These are phyloP conservation scores for Cranoglanis bouderius DNA, from an alignment of 2,113 vertebrate genomes.

Conservation along the genomic window DNA sequence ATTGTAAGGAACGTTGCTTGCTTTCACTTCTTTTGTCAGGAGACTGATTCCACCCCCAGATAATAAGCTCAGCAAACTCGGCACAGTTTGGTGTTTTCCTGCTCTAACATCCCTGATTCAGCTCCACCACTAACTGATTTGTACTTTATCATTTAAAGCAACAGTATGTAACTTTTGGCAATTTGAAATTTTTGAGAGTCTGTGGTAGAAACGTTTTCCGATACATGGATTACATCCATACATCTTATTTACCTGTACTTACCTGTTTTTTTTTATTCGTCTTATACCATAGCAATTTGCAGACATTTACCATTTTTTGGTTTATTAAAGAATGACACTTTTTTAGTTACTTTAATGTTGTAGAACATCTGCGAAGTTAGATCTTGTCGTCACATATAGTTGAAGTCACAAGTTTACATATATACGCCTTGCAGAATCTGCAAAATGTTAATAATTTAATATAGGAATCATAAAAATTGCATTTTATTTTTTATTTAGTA, in stretches of 20 bases:
- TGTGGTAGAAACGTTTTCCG: background rate
- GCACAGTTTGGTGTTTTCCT: background rate
- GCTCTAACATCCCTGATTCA: background rate
- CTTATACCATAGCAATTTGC: background rate
- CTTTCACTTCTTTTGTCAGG: constrained; percentile 3
- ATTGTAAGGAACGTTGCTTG: background rate
- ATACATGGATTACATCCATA: background rate
- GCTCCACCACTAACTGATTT: background rate
- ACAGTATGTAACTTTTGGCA: background rate
- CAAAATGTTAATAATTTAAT: no score
- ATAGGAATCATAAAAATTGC: no score
- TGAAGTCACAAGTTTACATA: no score
- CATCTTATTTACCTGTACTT: background rate
- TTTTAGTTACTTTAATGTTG: no score
- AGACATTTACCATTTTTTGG: background rate
- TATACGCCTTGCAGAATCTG: no score
- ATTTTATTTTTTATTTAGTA: no score
- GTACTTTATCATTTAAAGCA: background rate
- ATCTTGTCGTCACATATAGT: no score
- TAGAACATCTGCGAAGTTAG: no score
- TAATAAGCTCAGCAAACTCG: background rate
- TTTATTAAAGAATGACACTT: no score
- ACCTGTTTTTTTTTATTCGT: background rate
- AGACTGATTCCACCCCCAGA: background rate
- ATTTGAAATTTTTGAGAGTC: background rate